Evolutionary conservation across 2,797 vertebrate genomes (phyloP).

Genomic region (Oreochromis mossambicus): DNA sequence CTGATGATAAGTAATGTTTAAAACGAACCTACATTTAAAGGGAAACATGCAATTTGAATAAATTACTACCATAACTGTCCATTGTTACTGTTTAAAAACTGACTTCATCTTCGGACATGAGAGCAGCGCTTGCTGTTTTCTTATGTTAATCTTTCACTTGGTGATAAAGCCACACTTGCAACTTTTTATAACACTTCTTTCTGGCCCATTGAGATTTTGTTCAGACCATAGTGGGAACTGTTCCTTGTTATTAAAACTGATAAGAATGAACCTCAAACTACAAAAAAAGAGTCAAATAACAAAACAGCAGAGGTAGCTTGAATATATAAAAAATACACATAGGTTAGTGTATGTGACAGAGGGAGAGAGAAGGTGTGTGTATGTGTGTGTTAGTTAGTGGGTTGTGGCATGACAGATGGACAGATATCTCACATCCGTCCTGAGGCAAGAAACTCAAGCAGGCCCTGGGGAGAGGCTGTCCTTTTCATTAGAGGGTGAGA

Average conservation of each 20-base stretch:
- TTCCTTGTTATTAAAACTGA: not conserved
- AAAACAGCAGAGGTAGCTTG: not conserved
- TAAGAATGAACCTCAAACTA: not conserved
- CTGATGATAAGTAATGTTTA: not conserved
- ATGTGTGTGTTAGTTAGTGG: slow-evolving; percentile 19
- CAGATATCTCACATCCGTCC: slow-evolving; percentile 75
- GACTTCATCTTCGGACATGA: not conserved
- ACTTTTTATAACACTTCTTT: not conserved
- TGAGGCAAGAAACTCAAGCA: slow-evolving; percentile 75
- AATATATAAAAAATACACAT: not conserved
- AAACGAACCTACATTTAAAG: not conserved
- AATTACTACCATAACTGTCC: not conserved
- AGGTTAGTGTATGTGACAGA: not conserved
- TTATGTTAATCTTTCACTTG: not conserved
- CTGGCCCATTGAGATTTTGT: not conserved
- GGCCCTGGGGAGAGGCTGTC: slow-evolving; percentile 72
- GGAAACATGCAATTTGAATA: not conserved
- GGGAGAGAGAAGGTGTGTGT: not conserved
- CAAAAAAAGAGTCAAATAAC: not conserved
- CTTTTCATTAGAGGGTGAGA: slow-evolving; percentile 71
- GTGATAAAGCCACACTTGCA: not conserved
- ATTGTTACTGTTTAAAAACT: not conserved
- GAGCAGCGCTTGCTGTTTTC: not conserved
- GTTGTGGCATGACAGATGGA: slow-evolving; percentile 70
- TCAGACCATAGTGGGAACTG: not conserved